phyloP scores from a whole-genome alignment of 2,113 vertebrate genomes.

The Condylura cristata region DNA sequence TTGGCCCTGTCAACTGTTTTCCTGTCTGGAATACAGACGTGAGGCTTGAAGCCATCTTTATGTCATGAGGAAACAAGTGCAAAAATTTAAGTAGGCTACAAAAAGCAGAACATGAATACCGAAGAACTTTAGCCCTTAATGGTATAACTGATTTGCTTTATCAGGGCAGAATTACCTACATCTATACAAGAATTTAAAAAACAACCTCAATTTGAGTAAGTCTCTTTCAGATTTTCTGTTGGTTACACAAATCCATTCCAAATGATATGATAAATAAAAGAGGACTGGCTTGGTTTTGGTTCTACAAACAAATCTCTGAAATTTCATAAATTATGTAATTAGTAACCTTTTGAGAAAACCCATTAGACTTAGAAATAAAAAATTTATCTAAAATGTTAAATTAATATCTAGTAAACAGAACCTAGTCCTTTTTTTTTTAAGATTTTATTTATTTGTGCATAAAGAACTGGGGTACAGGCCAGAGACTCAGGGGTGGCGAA shows the following conservation, averaged over 20 bases:
- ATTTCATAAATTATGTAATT: not conserved
- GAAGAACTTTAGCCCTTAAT: not conserved
- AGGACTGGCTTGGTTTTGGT: not conserved
- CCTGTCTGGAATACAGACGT: not conserved
- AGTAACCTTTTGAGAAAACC: not conserved
- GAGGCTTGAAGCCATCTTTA: not conserved
- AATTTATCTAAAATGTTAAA: not conserved
- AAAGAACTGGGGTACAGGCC: too few relatives aligned
- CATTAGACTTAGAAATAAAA: constrained; percentile 20
- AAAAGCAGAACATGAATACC: not conserved
- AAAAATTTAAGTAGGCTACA: not conserved
- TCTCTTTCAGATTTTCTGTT: constrained; percentile 13
- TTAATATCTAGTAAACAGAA: not conserved
- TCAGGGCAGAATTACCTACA: not conserved
- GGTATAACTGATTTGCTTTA: not conserved
- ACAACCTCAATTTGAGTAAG: not conserved
- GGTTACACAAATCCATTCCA: not conserved
- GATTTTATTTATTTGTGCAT: too few relatives aligned
- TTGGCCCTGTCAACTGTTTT: not conserved
- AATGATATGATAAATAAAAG: not conserved
- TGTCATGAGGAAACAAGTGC: not conserved
- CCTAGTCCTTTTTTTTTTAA: too few relatives aligned
- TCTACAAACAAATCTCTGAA: constrained; percentile 45
- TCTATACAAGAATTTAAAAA: constrained; percentile 7
- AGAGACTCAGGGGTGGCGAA: too few relatives aligned